Evolutionary conservation across 1,140 invertebrate genomes (phyloP), one percentile per base, ranked within the genome.

Genomic region (Himalopsyche phryganea): DNA sequence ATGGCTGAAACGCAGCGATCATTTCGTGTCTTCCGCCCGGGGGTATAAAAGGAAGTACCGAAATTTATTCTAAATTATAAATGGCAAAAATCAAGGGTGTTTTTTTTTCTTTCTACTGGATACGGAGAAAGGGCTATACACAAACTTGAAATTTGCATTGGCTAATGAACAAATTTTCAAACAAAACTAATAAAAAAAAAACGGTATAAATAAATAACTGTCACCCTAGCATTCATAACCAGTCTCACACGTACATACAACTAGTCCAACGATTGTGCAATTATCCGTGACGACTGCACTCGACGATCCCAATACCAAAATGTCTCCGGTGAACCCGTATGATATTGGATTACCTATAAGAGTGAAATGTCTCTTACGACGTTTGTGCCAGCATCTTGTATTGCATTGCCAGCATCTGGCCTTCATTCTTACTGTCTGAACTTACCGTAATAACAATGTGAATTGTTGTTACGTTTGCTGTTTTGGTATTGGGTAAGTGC

Each of bases 401-500:
- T 50, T 35, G 47, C 11, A 42, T 28, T 51, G 14, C 4, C 9
- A 13, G 15, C 18, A 23, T 36, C 41, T 54, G 61, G 55, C 61
- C 61, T 58, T 55, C 55, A 47, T 58, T 53, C 60, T 52, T 38
- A 35, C 53, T 11, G 14, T 10, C 40, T 45, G 59, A 62, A 49
- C 60, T 46, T 20, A 15, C 35, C 15, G 54, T 50, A 62, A 54
- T 56, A 58, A 58, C 61, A 54, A 55, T 58, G 54, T 53, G 57
- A 58, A 62, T 45, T 50, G 60, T 62, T 54, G 36, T 53, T 48
- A 53, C 57, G 56, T 57, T 52, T 51, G 50, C 52, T 51, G 48
- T 62, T 58, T 28, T 28, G 23, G 23, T 28, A 5, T 28, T 5
- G 9, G 23, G 9, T 28, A 28, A 28, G 9, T 28, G 23, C 23